These are phyloP conservation scores for Tringa solitaria DNA, from an alignment of 2,113 vertebrate species.

Conservation along the genomic window DNA sequence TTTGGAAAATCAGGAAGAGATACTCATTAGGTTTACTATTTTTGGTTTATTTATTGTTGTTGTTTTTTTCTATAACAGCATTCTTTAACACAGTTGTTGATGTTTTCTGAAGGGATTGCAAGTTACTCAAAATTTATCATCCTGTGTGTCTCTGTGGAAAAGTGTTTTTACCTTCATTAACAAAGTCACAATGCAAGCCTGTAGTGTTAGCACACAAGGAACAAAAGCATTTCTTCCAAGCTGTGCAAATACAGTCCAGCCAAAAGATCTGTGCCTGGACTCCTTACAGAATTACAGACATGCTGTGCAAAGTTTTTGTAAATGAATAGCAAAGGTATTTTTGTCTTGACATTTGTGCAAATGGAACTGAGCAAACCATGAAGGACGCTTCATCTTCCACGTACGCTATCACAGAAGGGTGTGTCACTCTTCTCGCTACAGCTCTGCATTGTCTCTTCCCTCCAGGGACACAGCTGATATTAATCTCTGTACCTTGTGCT, in stretches of 20 bases:
- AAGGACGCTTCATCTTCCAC: neutral
- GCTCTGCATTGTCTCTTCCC: conserved; percentile 35
- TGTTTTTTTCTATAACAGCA: neutral
- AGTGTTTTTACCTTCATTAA: neutral
- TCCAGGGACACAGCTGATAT: conserved; percentile 36
- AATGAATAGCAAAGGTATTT: neutral
- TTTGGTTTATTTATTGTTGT: neutral
- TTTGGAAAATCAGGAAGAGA: conserved; percentile 12
- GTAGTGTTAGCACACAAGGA: neutral
- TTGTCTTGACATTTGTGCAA: conserved; percentile 3
- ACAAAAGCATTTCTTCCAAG: neutral
- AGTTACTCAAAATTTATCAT: neutral
- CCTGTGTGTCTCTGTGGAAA: neutral
- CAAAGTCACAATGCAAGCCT: neutral
- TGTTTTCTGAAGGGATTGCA: neutral
- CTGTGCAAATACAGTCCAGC: neutral
- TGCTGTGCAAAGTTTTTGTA: neutral
- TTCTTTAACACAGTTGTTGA: neutral
- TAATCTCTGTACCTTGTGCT: conserved; percentile 45
- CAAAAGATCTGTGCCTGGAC: neutral
- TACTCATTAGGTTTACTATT: neutral
- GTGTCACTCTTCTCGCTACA: neutral
- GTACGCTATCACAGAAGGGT: neutral
- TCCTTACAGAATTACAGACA: neutral
- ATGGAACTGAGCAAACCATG: neutral